Evolutionary conservation across 1,140 invertebrate species (phyloP), one percentile per base, ranked within the genome.

Genomic region (Steinernema feltiae): DNA sequence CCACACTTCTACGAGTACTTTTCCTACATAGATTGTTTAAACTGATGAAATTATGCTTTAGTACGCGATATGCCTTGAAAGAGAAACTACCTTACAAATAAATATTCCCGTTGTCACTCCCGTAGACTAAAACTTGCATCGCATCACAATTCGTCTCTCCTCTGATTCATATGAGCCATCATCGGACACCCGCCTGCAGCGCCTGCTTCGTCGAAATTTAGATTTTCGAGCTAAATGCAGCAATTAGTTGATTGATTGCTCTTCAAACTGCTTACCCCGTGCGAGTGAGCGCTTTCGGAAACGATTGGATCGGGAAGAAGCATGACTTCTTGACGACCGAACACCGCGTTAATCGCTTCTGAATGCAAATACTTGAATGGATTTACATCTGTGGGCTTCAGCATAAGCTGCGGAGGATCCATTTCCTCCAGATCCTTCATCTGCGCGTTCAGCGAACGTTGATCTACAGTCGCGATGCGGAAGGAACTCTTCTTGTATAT

Each of bases 131-230:
- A 46, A n/a, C 41, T 46, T 46, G 41, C 41, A 46, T 12, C 7
- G n/a, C 41, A 46, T 46, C 41, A 63, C 15, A 63, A 27, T 63
- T 63, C 53, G 24, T 63, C 53, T 21, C 53, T 7, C 53, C 7
- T 63, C 15, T 27, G 53, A 63, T 63, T 63, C 53, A 63, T 63
- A 7, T 63, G 53, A 63, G 53, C 15, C 53, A 63, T 63, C 53
- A 63, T 63, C 15, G 53, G 53, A 27, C 53, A 63, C 24, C 53
- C 53, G 15, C 53, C 53, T 27, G 53, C 3, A n/a, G 53, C 15
- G 3, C 7, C 24, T 21, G 53, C 24, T 63, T 63, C 53, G 12
- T 27, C 53, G 53, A 63, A 63, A 27, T 63, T 21, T 3, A 63
- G 53, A 15, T 21, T 21, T 3, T 63, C 53, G 53, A 63, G 24